Conservation (phyloP, 2,113 vertebrate species). For the Columba janthina region DNA sequence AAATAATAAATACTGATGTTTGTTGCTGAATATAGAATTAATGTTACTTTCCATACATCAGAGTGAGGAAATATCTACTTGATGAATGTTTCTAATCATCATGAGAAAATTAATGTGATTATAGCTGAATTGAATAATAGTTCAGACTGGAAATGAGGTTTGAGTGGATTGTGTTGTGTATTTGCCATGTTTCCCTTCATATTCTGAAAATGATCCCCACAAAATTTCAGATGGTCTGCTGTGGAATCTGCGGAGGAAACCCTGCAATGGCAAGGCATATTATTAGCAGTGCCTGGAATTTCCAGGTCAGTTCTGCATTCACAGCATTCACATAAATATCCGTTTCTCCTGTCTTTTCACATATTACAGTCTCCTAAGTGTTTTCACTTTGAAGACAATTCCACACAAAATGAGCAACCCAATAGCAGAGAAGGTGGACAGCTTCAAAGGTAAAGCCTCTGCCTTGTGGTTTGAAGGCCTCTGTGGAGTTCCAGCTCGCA, state of each 20-base stretch:
- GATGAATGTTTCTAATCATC: neutral
- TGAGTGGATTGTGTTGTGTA: neutral
- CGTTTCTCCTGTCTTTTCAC: neutral
- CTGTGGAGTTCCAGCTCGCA: neutral
- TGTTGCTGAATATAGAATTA: neutral
- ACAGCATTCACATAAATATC: neutral
- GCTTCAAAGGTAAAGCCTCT: neutral
- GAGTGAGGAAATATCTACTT: neutral
- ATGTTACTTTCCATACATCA: neutral
- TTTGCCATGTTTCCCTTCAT: rapidly evolving
- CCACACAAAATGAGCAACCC: neutral
- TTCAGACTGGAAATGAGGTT: neutral
- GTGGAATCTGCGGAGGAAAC: neutral
- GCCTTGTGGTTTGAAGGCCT: neutral
- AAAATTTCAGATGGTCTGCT: neutral
- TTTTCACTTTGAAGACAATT: neutral
- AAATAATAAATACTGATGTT: neutral
- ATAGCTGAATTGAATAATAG: neutral
- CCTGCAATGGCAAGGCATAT: neutral
- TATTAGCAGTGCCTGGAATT: neutral
- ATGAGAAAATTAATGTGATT: neutral
- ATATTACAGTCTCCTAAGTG: neutral
- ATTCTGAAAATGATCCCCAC: neutral
- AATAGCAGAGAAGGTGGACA: neutral
- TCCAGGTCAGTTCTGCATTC: neutral